Evolutionary conservation across 2,888 invertebrate species (phyloP).

Genomic region (Marasmarcha lunaedactyla): DNA sequence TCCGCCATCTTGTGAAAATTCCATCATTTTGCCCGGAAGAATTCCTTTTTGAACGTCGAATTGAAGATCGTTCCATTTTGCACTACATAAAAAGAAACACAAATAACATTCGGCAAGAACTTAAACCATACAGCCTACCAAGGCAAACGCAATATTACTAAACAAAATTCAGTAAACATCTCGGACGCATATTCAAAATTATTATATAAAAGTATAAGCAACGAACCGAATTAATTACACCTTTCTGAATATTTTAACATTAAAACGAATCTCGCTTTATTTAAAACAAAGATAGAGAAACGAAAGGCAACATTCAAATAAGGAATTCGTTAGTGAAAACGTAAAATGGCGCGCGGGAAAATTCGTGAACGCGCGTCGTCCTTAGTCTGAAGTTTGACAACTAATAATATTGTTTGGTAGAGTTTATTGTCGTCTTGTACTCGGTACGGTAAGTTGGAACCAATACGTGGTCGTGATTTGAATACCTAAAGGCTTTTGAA

Average conservation of each 20-base stretch:
- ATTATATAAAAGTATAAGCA: conserved; percentile 49
- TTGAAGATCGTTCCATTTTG: conserved; percentile 50
- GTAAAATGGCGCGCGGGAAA: no score
- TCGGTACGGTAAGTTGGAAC: conserved; percentile 65
- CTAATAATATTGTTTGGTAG: conserved; percentile 44
- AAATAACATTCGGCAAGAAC: conserved; percentile 25
- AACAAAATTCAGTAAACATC: conserved; percentile 32
- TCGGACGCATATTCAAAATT: conserved; percentile 34
- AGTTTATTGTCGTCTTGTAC: conserved; percentile 51
- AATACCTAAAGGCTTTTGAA: conserved; percentile 27
- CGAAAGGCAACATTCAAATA: no score
- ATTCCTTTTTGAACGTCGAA: conserved; percentile 49
- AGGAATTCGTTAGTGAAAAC: no score
- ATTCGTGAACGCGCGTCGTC: conserved; percentile 31
- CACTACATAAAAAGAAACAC: conserved; percentile 23
- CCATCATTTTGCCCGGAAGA: conserved; percentile 27
- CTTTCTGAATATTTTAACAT: conserved; percentile 30
- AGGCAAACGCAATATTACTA: conserved; percentile 41
- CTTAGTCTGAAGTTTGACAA: conserved; percentile 37
- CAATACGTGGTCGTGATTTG: conserved; percentile 57
- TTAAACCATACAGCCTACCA: conserved; percentile 27
- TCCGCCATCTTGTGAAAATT: conserved; percentile 45
- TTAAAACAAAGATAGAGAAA: no score
- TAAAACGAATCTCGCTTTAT: conserved; percentile 13
- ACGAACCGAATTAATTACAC: conserved; percentile 43